phyloP scores from a whole-genome alignment of 2,797 vertebrate genomes.

The Antennarius maculatus region DNA sequence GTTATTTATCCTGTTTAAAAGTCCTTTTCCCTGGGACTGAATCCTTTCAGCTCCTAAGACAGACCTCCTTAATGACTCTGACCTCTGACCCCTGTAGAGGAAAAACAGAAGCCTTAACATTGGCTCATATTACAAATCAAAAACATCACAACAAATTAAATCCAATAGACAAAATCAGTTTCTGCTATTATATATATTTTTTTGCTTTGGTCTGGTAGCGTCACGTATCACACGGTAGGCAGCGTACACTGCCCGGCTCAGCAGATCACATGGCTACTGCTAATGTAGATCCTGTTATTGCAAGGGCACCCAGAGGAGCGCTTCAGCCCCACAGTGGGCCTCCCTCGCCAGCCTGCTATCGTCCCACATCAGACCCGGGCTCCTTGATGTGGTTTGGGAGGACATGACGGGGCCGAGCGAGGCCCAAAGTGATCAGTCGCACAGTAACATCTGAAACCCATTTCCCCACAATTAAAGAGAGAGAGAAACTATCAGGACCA shows the following conservation, averaged over 20 bases:
- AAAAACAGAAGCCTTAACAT: background rate
- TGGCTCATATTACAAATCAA: background rate
- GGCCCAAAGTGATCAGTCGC: slow-evolving; percentile 82
- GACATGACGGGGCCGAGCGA: slow-evolving; percentile 77
- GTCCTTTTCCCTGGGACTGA: background rate
- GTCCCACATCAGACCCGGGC: slow-evolving; percentile 72
- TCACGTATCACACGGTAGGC: slow-evolving; percentile 41
- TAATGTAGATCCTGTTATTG: slow-evolving; percentile 78
- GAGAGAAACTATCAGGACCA: slow-evolving; percentile 82
- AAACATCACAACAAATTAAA: background rate
- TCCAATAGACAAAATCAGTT: slow-evolving; percentile 2
- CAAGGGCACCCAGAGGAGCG: slow-evolving; percentile 70
- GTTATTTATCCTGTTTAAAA: background rate
- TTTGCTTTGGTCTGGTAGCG: slow-evolving; percentile 51
- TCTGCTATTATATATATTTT: slow-evolving; percentile 14
- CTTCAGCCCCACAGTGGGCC: slow-evolving; percentile 68
- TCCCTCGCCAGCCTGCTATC: slow-evolving; percentile 76
- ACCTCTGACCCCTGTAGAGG: slow-evolving; percentile 1
- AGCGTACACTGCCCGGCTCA: slow-evolving; percentile 37
- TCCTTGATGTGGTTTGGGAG: slow-evolving; percentile 84
- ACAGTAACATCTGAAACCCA: slow-evolving; percentile 85
- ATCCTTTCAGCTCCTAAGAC: background rate
- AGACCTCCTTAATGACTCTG: slow-evolving; percentile 6
- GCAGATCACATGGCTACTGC: slow-evolving; percentile 74
- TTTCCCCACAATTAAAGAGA: slow-evolving; percentile 86